Base-by-base conservation (phyloP, 1,140 invertebrate species). In the Drosophila bocqueti region DNA sequence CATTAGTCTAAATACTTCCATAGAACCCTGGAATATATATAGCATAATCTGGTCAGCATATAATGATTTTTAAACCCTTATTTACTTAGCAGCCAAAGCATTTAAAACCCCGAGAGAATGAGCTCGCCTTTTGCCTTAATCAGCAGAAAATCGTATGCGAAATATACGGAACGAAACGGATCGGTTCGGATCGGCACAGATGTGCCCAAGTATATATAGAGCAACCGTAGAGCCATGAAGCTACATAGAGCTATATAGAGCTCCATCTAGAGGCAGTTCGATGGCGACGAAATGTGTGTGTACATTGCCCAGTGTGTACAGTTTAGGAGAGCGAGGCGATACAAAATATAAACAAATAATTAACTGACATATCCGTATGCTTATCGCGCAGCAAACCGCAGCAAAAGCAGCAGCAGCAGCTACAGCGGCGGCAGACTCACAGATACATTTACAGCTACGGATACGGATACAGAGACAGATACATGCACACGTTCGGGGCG, bases 301-400 rank as follows among this genome's bases (percentile, higher is more conserved):
- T 66, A 81, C 50, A 59, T 76, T 42, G 63, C 55, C 6, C 11
- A 57, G 54, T 36, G 16, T 64, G 61, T 57, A 42, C 42, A 68
- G 49, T 47, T 55, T 76, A 24, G 65, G 60, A 75, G 69, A 76
- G 58, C 42, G 26, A 46, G 31, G 60, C 45, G 65, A 65, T 82
- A 83, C 76, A 80, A 84, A 89, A 90, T 89, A 90, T 89, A 89
- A 89, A 89, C 85, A 89, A 89, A 89, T 89, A 89, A 89, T 89
- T 90, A 89, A 90, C 85, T 89, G 85, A 89, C 85, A 89, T 90
- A 89, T 89, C 85, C 85, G 85, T 89, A 89, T 89, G 85, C 86
- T 91, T 89, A 90, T 89, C 85, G 85, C 85, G 68, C 85, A 90
- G 84, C 81, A 84, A 90, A 81, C 84, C 85, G 79, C 84, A 83